phyloP scores from a whole-genome alignment of 2,888 invertebrate species.

The Steromphala cineraria region DNA sequence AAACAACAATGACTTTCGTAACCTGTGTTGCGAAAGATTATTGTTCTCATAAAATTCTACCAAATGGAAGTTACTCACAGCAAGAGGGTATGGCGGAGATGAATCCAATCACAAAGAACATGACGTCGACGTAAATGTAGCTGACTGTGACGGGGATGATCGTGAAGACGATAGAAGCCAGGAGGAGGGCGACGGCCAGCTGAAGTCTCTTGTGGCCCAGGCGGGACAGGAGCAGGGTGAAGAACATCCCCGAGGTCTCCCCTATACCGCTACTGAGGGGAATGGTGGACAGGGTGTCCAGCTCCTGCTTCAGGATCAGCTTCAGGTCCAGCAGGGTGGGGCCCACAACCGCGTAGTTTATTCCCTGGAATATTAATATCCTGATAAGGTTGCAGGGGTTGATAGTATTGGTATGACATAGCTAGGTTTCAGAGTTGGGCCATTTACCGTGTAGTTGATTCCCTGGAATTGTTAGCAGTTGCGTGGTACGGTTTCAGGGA shows the following conservation, averaged over 20 bases:
- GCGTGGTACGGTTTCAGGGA: too few species aligned
- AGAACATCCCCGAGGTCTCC: background rate
- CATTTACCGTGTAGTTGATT: background rate
- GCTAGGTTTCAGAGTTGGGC: too few species aligned
- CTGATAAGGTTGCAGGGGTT: too few species aligned
- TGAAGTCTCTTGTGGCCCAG: background rate
- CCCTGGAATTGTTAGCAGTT: too few species aligned
- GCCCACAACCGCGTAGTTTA: background rate
- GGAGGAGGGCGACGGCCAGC: background rate
- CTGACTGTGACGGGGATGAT: background rate
- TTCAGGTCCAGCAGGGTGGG: slow-evolving; percentile 19
- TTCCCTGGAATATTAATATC: background rate
- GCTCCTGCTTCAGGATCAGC: slow-evolving; percentile 5
- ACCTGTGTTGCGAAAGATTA: too few species aligned
- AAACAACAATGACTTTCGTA: too few species aligned
- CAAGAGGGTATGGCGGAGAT: background rate
- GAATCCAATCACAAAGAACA: slow-evolving; percentile 10
- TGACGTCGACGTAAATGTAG: slow-evolving; percentile 1
- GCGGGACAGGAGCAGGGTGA: background rate
- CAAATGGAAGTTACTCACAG: background rate
- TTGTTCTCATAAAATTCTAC: too few species aligned
- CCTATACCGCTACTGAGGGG: background rate
- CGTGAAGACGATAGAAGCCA: background rate
- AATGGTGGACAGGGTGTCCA: slow-evolving; percentile 5
- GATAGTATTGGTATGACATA: too few species aligned